Evolutionary conservation across 2,888 invertebrate genomes (phyloP).

Genomic region (Ypsolopha sequella): DNA sequence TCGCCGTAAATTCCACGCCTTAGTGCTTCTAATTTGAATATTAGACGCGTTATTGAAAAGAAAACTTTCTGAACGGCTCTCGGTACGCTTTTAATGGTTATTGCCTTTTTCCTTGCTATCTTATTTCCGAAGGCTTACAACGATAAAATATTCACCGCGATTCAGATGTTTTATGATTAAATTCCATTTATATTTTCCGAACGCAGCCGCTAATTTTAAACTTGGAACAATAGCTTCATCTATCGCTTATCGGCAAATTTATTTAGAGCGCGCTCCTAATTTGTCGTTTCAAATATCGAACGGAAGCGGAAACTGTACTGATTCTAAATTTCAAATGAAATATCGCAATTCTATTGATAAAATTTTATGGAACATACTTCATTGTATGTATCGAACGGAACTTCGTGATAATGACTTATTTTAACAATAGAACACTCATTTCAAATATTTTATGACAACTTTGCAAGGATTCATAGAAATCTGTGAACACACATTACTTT

Average conservation of each 20-base stretch:
- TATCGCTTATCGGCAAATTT: slow-evolving; percentile 9
- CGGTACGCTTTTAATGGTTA: slow-evolving; percentile 59
- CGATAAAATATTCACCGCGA: slow-evolving; percentile 23
- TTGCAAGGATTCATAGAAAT: neutral
- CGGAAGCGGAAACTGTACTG: slow-evolving; percentile 68
- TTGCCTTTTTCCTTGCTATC: slow-evolving; percentile 46
- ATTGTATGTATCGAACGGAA: slow-evolving; percentile 58
- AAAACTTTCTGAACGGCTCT: slow-evolving; percentile 54
- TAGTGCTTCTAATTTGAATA: slow-evolving; percentile 67
- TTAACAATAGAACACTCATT: slow-evolving; percentile 1
- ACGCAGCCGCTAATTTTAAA: slow-evolving; percentile 11
- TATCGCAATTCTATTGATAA: slow-evolving; percentile 66
- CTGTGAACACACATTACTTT: no score
- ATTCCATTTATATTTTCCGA: slow-evolving; percentile 10
- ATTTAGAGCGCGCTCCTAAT: slow-evolving; percentile 58
- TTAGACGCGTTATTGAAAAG: slow-evolving; percentile 71
- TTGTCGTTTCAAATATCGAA: slow-evolving; percentile 53
- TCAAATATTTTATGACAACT: neutral
- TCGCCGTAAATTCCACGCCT: slow-evolving; percentile 55
- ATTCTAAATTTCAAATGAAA: slow-evolving; percentile 66
- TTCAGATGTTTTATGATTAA: slow-evolving; percentile 28
- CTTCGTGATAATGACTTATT: slow-evolving; percentile 55
- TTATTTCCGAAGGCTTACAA: slow-evolving; percentile 24
- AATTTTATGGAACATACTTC: slow-evolving; percentile 36
- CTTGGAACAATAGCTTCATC: slow-evolving; percentile 5